phyloP scores from a whole-genome alignment of 2,888 invertebrate species.

The Hesperia comma region DNA sequence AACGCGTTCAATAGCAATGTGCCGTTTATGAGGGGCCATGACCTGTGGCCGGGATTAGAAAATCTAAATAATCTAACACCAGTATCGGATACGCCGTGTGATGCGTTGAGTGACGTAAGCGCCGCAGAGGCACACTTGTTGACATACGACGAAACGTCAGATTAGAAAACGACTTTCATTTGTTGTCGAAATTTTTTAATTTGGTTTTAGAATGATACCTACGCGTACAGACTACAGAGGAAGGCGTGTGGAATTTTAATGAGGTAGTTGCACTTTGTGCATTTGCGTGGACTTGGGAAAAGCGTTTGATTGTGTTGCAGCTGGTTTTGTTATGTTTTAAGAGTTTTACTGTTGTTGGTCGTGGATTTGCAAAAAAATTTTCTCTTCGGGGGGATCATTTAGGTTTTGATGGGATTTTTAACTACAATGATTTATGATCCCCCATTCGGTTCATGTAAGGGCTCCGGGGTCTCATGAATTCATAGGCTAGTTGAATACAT shows the following conservation, averaged over 20 bases:
- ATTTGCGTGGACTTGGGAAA: not conserved
- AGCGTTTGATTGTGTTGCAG: not conserved
- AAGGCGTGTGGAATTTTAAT: not conserved
- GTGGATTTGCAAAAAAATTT: too few species aligned
- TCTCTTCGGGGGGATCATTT: too few species aligned
- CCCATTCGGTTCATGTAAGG: too few species aligned
- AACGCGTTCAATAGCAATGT: constrained; percentile 9
- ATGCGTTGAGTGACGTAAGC: constrained; percentile 34
- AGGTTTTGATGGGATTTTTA: too few species aligned
- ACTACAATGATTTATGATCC: too few species aligned
- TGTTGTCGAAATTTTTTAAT: constrained; percentile 5
- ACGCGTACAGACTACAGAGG: not conserved
- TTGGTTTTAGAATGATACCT: not conserved
- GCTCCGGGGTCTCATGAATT: too few species aligned
- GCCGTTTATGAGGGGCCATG: constrained; percentile 39
- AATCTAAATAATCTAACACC: constrained; percentile 42
- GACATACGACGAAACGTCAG: constrained; percentile 20
- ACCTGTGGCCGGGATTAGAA: constrained; percentile 45
- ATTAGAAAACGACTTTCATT: constrained; percentile 23
- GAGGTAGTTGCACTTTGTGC: too few species aligned
- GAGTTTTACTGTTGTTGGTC: too few species aligned
- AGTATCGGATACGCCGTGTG: constrained; percentile 33
- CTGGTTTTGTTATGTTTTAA: not conserved
- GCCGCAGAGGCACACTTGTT: constrained; percentile 17
- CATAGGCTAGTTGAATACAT: too few species aligned